Conservation (phyloP, 2,888 invertebrate genomes). For the Encarsia formosa region DNA sequence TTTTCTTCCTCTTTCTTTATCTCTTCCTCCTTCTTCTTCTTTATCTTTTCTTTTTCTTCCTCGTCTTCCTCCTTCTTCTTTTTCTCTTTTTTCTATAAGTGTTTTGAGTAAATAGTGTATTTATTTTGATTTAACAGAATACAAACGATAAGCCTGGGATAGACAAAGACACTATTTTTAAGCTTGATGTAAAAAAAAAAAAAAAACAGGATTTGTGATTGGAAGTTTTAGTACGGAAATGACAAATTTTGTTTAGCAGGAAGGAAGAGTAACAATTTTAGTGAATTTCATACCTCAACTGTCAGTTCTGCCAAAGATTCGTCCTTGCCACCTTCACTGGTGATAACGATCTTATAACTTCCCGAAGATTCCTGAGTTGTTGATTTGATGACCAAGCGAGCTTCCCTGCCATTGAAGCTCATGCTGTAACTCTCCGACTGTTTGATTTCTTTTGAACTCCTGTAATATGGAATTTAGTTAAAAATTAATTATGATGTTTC, state of each 20-base stretch:
- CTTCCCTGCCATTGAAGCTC: constrained; percentile 78
- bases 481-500: no score
- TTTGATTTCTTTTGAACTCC: constrained; percentile 66
- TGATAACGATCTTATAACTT: constrained; percentile 79
- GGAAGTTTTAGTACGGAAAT: neutral
- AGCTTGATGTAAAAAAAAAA: no score
- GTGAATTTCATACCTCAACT: constrained; percentile 54
- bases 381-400: constrained; percentile 74
- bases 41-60: neutral
- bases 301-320: constrained; percentile 82
- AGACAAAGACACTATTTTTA: no score
- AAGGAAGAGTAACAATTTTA: neutral
- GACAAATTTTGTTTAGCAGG: neutral
- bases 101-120: neutral
- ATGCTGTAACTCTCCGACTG: constrained; percentile 74
- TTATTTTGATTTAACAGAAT: no score
- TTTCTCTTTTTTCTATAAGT: constrained; percentile 5
- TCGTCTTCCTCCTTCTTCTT: no score
- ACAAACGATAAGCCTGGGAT: no score
- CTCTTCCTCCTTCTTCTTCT: neutral
- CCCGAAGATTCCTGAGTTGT: constrained; percentile 72
- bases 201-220: no score
- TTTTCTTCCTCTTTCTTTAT: no score
- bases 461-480: no score
- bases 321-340: constrained; percentile 88